Base-by-base conservation (phyloP, 1,140 invertebrate species). In the Rhysida immarginata region DNA sequence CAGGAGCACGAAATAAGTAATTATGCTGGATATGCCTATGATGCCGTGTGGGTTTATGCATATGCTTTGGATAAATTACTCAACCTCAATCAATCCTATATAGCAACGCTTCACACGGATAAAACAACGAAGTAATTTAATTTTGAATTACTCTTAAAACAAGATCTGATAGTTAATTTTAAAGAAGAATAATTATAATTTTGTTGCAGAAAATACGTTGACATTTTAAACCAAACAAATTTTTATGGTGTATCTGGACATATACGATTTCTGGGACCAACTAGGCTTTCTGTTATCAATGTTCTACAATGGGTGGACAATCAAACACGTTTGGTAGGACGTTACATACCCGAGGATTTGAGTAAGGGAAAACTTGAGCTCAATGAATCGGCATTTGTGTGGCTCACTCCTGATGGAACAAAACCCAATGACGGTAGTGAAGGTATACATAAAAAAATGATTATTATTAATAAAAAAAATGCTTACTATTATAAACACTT, bases 31-130 rank as follows among this genome's bases (percentile, higher is more conserved):
- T 89, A 82, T 65, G 74, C 75, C 1, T 90, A 90, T 66, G 87
- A 91, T 70, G 86, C 85, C 0, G 81, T 88, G 44, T 90, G 87
- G 87, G 79, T 80, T 1, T 89, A 85, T 66, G 87, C 84, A 3
- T 71, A 78, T 18, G 85, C 84, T 1, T 67, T 85, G 20, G 77
- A 85, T 61, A 72, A 75, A 58, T 67, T 87, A 0, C 63, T 82
- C 0, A 76, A 74, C 48, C 74, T 71, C 43, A 71, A 81, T 65
- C 73, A 75, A 13, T 75, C 77, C 27, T 74, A 76, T 43, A 62
- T 80, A 2, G 71, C 78, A 26, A 72, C 76, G 60, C 64, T 84
- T 14, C 80, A 81, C 64, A 75, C 74, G 1, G 66, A 71, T 54
- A 72, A 71, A 53, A 78, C 77, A 13, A 75, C 77, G 26, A 68